phyloP scores from a whole-genome alignment of 2,113 vertebrate genomes.

The Marmota flaviventris region DNA sequence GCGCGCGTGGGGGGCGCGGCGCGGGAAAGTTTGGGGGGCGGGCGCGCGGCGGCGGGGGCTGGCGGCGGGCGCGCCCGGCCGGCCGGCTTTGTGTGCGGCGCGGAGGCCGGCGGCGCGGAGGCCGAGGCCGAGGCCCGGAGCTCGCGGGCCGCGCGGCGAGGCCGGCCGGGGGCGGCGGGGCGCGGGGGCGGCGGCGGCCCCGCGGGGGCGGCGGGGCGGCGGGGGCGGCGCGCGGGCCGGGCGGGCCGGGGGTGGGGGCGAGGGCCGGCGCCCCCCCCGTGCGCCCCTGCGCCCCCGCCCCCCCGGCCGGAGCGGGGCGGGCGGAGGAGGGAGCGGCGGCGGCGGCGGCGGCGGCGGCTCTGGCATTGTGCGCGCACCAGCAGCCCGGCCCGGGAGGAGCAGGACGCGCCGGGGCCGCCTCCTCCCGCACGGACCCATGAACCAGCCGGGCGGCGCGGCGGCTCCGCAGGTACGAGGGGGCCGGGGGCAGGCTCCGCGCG shows the following conservation, averaged over 20 bases:
- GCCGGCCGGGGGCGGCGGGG: slow-evolving; percentile 76
- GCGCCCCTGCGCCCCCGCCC: slow-evolving; percentile 74
- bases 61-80: slow-evolving; percentile 56
- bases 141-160: slow-evolving; percentile 74
- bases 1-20: slow-evolving; percentile 29
- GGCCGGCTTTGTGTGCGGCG: slow-evolving; percentile 74
- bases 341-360: slow-evolving; percentile 49
- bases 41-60: slow-evolving; percentile 45
- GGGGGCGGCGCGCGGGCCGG: slow-evolving; percentile 60
- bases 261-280: slow-evolving; percentile 50
- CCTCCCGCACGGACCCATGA: slow-evolving; percentile 82
- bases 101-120: slow-evolving; percentile 75
- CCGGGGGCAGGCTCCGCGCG: slow-evolving; percentile 53
- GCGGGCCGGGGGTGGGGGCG: slow-evolving; percentile 71
- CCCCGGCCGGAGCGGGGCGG: slow-evolving; percentile 76
- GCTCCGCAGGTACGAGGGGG: slow-evolving; percentile 81
- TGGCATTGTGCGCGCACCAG: slow-evolving; percentile 81
- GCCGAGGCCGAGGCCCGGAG: slow-evolving; percentile 79
- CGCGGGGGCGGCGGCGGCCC: slow-evolving; percentile 74
- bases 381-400: slow-evolving; percentile 81
- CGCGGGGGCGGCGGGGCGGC: slow-evolving; percentile 71
- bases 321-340: slow-evolving; percentile 68
- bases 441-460: slow-evolving; percentile 82
- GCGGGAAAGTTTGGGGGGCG: slow-evolving; percentile 75
- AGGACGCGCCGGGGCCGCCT: slow-evolving; percentile 82